Evolutionary conservation across 2,113 vertebrate species (phyloP).

Genomic region (Reinhardtius hippoglossoides): DNA sequence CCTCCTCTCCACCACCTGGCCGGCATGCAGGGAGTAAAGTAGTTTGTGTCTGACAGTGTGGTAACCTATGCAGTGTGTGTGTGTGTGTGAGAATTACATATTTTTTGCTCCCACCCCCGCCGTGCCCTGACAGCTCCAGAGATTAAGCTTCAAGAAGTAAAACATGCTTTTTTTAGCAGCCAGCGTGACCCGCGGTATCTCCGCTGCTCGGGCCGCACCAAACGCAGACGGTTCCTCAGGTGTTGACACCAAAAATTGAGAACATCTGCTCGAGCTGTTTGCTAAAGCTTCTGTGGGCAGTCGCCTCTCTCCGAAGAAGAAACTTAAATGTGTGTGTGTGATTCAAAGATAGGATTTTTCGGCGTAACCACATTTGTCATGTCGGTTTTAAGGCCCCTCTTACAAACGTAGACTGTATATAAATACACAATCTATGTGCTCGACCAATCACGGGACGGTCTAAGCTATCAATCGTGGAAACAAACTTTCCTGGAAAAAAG

Average conservation of each 20-base stretch:
- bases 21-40: not conserved
- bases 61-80: not conserved
- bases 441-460: no score
- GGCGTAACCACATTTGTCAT: no score
- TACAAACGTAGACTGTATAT: no score
- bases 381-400: no score
- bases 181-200: not conserved
- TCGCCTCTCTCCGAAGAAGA: not conserved
- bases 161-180: constrained; percentile 5
- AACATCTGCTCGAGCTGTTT: not conserved
- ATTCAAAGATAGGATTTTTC: no score
- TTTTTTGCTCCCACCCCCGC: constrained; percentile 25
- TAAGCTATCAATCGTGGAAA: no score
- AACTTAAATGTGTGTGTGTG: no score
- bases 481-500: no score
- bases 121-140: constrained; percentile 60
- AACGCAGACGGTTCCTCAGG: constrained; percentile 14
- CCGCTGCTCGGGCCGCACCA: constrained; percentile 24
- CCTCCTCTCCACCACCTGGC: not conserved
- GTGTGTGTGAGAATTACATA: constrained; percentile 30
- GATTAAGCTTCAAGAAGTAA: constrained; percentile 53
- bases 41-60: constrained; percentile 17
- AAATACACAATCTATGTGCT: no score
- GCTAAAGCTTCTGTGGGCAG: no score
- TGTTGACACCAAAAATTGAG: constrained; percentile 14